Evolutionary conservation across 2,797 vertebrate genomes (phyloP), one percentile per base, ranked within the genome.

Genomic region (Brachymystax lenok): DNA sequence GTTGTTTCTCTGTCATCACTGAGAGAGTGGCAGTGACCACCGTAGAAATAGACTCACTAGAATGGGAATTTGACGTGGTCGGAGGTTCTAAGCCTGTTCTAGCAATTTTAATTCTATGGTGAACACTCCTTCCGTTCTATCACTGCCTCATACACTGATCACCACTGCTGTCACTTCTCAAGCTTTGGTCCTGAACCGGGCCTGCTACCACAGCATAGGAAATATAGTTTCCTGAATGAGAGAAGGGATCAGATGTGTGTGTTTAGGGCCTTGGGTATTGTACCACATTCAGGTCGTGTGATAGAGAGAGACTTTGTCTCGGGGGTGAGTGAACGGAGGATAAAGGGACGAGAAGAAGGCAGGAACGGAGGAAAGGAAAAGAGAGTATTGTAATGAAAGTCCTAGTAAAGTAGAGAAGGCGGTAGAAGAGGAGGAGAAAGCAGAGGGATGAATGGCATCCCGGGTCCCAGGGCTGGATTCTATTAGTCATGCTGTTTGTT

Each of bases 401-500:
- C 40, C 8, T 12, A 46, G 40, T 46, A 46, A 46, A 46, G 40
- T 46, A 46, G 8, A 12, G 40, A 46, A 46, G 0, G 40, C 8
- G 10, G 40, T 46, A 10, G 40, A 10, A 10, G 0, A 8, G 28
- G 68, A 28, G 66, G 16, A 28, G 10, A 46, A 46, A 46, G 40
- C 10, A 12, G 10, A 46, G 40, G 81, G 66, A 69, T 71, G 63
- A 33, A 82, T 69, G 59, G 64, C 76, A 74, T 63, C 80, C 63
- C 33, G 75, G 83, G 73, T 82, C 77, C 27, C 40, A 46, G 40
- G 40, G 40, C 40, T 46, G 40, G 46, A 83, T 85, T 35, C 30
- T 30, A 81, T 85, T 84, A 85, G 78, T 51, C 40, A 75, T 19
- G 19, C 81, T 83, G 84, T 88, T 85, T 87, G 77, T 91, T 82